phyloP scores from a whole-genome alignment of 1,140 invertebrate genomes.

The Teleopsis dalmanni region DNA sequence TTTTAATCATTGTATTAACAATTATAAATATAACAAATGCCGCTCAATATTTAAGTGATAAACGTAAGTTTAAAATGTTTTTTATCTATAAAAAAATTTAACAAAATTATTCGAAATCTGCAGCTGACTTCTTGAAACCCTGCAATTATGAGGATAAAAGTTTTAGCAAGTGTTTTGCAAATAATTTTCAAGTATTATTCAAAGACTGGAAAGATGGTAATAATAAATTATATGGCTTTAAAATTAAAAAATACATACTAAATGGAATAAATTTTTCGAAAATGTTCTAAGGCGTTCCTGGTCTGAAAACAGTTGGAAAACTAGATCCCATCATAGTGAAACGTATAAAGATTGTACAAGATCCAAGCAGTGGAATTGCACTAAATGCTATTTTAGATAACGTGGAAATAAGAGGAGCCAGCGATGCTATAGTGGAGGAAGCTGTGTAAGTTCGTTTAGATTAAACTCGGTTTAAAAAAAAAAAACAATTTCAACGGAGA shows the following conservation, averaged over 20 bases:
- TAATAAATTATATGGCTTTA: neutral
- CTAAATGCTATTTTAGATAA: conserved; percentile 17
- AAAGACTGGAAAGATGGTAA: conserved; percentile 26
- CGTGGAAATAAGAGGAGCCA: conserved; percentile 14
- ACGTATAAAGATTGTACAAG: conserved; percentile 17
- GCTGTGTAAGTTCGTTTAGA: neutral
- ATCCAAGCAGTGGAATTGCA: conserved; percentile 11
- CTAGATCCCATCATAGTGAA: conserved; percentile 19
- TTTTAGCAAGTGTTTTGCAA: conserved; percentile 20
- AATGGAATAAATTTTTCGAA: neutral
- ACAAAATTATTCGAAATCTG: conserved; percentile 1
- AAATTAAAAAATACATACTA: neutral
- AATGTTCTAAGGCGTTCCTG: conserved; percentile 16
- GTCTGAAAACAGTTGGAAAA: conserved; percentile 13
- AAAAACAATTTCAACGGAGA: too few species aligned
- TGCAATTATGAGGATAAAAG: conserved; percentile 19
- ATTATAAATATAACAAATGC: neutral
- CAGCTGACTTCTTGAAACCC: conserved; percentile 24
- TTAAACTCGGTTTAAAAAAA: too few species aligned
- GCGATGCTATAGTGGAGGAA: neutral
- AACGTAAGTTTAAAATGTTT: conserved; percentile 18
- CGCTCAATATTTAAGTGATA: conserved; percentile 19
- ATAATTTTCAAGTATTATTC: conserved; percentile 23
- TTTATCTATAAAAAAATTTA: neutral
- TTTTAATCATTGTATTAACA: neutral